Conservation (phyloP, 2,113 vertebrate genomes). For the Argyrosomus japonicus region DNA sequence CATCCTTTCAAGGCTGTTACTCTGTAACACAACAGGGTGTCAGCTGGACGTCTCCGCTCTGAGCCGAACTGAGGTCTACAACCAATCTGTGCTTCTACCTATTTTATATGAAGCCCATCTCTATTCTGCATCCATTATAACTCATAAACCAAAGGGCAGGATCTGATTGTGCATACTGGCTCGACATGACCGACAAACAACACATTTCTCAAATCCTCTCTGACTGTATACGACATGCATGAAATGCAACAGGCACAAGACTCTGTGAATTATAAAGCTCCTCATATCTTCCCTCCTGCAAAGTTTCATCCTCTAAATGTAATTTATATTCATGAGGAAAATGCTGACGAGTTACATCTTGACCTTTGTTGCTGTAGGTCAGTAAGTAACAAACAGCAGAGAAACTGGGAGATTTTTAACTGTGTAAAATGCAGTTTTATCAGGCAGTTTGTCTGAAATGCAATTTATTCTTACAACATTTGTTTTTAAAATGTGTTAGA, state of each 20-base stretch:
- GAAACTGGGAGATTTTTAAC: background rate
- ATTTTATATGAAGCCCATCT: background rate
- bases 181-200: background rate
- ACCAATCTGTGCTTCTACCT: background rate
- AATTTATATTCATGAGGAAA: conserved; percentile 63
- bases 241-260: background rate
- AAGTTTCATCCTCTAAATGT: conserved; percentile 41
- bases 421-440: background rate
- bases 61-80: background rate
- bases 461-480: background rate
- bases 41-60: background rate
- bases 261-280: background rate
- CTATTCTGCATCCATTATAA: background rate
- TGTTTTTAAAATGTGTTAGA: background rate
- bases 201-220: background rate
- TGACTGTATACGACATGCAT: background rate
- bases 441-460: background rate
- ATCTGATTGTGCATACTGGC: background rate
- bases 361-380: conserved; percentile 47
- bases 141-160: background rate
- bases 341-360: conserved; percentile 33
- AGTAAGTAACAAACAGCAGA: conserved; percentile 6
- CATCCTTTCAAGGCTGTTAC: background rate
- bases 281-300: conserved; percentile 13
- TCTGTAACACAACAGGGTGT: background rate